phyloP scores from a whole-genome alignment of 2,113 vertebrate genomes.

The Ailurus styani region DNA sequence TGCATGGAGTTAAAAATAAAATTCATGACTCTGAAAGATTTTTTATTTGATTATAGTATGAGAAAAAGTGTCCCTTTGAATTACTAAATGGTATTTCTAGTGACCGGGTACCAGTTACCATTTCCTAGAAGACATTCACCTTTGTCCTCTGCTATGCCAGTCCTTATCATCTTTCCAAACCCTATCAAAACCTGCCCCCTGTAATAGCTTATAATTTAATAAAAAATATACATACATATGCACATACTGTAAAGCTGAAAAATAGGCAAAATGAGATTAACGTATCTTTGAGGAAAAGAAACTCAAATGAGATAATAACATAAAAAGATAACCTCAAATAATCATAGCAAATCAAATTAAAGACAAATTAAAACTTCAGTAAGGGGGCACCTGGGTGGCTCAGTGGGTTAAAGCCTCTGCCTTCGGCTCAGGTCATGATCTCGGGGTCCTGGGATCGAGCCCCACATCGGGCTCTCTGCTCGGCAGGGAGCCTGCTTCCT shows the following conservation, averaged over 20 bases:
- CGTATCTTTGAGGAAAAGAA: background rate
- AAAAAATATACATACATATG: background rate
- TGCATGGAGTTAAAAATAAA: background rate
- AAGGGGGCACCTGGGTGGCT: too few species aligned
- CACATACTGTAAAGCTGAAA: background rate
- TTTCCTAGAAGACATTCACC: background rate
- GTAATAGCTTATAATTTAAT: background rate
- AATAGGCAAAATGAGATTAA: background rate
- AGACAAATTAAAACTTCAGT: background rate
- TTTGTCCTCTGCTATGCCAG: background rate
- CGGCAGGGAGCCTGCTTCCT: too few species aligned
- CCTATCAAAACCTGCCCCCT: background rate
- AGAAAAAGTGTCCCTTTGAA: background rate
- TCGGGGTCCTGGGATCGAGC: too few species aligned
- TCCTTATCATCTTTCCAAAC: background rate
- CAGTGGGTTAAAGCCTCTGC: too few species aligned
- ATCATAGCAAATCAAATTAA: background rate
- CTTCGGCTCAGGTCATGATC: too few species aligned
- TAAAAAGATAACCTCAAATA: background rate
- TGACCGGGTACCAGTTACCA: background rate
- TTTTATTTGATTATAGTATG: background rate
- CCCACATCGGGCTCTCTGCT: too few species aligned
- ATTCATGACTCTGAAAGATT: background rate
- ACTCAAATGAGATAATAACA: background rate
- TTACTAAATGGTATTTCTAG: background rate